phyloP scores from a whole-genome alignment of 2,113 vertebrate genomes.

The Cynocephalus volans region DNA sequence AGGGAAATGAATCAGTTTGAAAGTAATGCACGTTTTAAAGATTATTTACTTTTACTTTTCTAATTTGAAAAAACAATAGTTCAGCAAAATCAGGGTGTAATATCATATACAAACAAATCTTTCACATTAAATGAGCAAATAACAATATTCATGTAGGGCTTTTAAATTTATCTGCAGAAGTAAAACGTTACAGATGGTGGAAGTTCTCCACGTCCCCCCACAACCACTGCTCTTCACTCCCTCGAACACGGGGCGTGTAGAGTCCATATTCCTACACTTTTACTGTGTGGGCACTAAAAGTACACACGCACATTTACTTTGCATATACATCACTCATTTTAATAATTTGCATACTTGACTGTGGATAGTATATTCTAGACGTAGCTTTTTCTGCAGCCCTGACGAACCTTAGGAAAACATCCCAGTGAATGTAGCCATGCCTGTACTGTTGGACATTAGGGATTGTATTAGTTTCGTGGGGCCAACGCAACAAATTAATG shows the following conservation, averaged over 20 bases:
- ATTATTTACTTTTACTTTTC: not conserved
- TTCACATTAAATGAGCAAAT: too few species aligned
- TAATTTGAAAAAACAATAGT: not conserved
- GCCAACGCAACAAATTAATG: accelerated
- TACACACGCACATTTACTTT: accelerated
- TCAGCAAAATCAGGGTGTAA: not conserved
- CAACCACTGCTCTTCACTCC: accelerated
- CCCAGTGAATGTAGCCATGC: accelerated
- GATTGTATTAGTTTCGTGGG: not conserved
- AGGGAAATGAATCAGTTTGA: not conserved
- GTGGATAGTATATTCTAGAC: accelerated
- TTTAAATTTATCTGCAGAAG: not conserved
- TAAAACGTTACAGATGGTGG: accelerated
- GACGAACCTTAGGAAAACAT: too few species aligned
- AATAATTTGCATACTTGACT: accelerated
- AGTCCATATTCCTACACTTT: accelerated
- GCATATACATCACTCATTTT: accelerated
- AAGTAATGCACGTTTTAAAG: not conserved
- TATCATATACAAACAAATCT: too few species aligned
- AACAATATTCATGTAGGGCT: accelerated
- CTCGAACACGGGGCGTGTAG: accelerated
- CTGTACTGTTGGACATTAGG: accelerated
- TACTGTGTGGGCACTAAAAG: accelerated
- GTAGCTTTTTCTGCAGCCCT: not conserved
- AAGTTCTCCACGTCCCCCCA: accelerated